These are phyloP conservation scores for Agonopterix alstromeriana DNA, from an alignment of 2,888 invertebrate species.

Conservation along the genomic window DNA sequence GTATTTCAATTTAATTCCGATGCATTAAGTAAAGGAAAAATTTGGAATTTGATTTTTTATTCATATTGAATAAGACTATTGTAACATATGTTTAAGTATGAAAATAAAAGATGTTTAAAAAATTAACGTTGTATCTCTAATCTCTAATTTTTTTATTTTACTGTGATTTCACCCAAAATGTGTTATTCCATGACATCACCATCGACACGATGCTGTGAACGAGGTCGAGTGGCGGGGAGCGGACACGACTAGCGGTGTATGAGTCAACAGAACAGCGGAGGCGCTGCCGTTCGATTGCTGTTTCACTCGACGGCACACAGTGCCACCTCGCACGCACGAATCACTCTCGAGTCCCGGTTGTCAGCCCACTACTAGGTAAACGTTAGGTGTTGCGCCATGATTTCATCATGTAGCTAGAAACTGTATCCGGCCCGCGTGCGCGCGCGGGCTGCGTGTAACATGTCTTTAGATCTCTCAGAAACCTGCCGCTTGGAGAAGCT, in stretches of 20 bases:
- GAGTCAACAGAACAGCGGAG: slow-evolving; percentile 30
- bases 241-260: slow-evolving; percentile 33
- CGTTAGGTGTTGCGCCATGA: slow-evolving; percentile 53
- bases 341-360: slow-evolving; percentile 52
- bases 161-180: slow-evolving; percentile 66
- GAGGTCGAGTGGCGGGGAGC: slow-evolving; percentile 43
- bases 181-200: slow-evolving; percentile 73
- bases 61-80: slow-evolving; percentile 73
- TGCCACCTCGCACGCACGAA: slow-evolving; percentile 33
- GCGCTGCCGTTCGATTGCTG: slow-evolving; percentile 16
- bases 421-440: slow-evolving; percentile 34
- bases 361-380: slow-evolving; percentile 75
- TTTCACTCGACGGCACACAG: slow-evolving; percentile 30
- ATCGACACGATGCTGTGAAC: slow-evolving; percentile 44
- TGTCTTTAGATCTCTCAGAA: slow-evolving; percentile 62
- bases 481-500: slow-evolving; percentile 19
- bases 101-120: slow-evolving; percentile 57
- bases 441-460: slow-evolving; percentile 50
- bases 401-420: slow-evolving; percentile 33
- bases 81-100: slow-evolving; percentile 76
- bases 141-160: slow-evolving; percentile 34
- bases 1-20: slow-evolving; percentile 62
- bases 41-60: slow-evolving; percentile 66
- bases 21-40: slow-evolving; percentile 33
- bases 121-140: slow-evolving; percentile 42